Evolutionary conservation across 1,140 invertebrate species (phyloP).

Genomic region (Trichomalopsis sarcophagae): DNA sequence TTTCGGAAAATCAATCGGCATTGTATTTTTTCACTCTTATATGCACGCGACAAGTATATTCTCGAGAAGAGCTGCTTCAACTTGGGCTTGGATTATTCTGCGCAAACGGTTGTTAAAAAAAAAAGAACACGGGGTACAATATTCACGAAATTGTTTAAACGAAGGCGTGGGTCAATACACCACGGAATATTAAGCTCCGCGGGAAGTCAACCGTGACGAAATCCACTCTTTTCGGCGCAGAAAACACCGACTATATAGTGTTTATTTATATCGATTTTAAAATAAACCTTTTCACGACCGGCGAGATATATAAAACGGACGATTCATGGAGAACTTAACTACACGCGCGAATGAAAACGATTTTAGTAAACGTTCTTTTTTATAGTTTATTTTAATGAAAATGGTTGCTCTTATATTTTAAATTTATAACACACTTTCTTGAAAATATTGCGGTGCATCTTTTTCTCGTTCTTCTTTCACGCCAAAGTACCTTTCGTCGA

Average conservation of each 20-base stretch:
- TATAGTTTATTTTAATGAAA: too few relatives aligned
- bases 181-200: not conserved
- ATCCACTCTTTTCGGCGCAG: conserved; percentile 13
- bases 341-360: not conserved
- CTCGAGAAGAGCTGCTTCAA: not conserved
- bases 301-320: not conserved
- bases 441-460: too few relatives aligned
- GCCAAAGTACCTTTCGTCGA: not conserved
- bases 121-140: too few relatives aligned
- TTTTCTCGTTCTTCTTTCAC: not conserved
- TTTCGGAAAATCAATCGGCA: not conserved
- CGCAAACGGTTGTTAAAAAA: not conserved
- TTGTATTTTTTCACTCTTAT: not conserved
- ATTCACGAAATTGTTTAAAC: too few relatives aligned
- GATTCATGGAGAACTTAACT: not conserved
- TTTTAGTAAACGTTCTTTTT: too few relatives aligned
- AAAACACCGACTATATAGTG: not conserved
- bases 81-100: too few relatives aligned
- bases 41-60: too few relatives aligned
- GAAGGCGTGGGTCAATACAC: too few relatives aligned
- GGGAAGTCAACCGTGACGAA: conserved; percentile 2
- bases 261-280: conserved; percentile 28
- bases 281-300: conserved; percentile 11
- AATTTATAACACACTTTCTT: too few relatives aligned
- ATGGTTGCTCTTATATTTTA: too few relatives aligned